Conservation (phyloP, 2,797 vertebrate genomes). For the Morus bassanus region DNA sequence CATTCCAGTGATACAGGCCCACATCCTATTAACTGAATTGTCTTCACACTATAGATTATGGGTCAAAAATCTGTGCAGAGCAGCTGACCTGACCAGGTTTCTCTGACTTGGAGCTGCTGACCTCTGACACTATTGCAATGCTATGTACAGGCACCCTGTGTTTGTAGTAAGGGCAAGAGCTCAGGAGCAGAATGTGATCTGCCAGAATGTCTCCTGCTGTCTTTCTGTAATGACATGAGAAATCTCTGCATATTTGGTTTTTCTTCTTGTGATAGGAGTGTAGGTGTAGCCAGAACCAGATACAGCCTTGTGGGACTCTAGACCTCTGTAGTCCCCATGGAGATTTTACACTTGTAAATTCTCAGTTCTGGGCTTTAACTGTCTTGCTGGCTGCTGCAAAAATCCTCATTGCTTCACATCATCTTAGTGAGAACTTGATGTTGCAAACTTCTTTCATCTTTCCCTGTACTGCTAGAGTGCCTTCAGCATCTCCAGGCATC, state of each 20-base stretch:
- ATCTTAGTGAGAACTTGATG: not conserved
- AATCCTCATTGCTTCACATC: not conserved
- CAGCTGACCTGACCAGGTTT: not conserved
- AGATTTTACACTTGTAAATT: not conserved
- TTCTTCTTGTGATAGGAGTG: not conserved
- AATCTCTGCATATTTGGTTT: not conserved
- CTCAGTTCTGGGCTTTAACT: not conserved
- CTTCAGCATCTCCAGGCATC: not conserved
- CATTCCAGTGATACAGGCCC: not conserved
- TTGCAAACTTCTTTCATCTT: not conserved
- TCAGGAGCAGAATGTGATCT: not conserved
- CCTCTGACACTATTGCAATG: not conserved
- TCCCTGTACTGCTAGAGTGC: not conserved
- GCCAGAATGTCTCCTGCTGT: not conserved
- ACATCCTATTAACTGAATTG: not conserved
- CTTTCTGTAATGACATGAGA: not conserved
- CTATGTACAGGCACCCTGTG: fast-evolving
- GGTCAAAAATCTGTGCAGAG: not conserved
- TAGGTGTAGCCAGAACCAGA: not conserved
- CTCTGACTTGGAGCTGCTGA: not conserved
- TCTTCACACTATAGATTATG: not conserved
- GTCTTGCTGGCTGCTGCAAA: not conserved
- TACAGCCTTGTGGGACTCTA: not conserved
- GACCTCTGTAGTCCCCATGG: not conserved
- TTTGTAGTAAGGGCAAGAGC: not conserved